Base-by-base conservation (phyloP, 64 coral and sea anemone species). In the Platygyra sinensis region DNA sequence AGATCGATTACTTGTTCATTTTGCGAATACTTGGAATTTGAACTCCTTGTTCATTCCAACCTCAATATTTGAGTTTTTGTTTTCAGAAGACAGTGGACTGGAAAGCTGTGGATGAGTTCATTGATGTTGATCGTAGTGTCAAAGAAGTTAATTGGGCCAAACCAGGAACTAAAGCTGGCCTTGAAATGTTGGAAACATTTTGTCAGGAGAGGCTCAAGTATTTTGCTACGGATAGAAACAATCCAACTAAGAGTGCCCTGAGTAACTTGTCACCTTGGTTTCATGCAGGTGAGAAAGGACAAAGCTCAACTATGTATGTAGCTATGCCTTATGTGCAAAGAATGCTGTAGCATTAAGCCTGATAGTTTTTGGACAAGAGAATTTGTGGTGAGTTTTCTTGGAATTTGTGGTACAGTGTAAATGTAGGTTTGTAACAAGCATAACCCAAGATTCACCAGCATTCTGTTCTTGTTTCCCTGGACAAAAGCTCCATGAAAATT, bases 191-290 rank as follows among this genome's bases (percentile, higher is more conserved):
- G 50, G 88, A 90, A 36, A 57, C 71, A 10, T 94, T 94, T 57
- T 87, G 73, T 49, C 12, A 78, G 7, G 64, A 80, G 13, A 67
- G 75, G n/a, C 76, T 94, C 2, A 90, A 94, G 42, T 60, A 91
- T 76, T 94, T 90, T 87, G 63, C 80, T 51, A 57, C 74, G 62
- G 71, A 72, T 25, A 90, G 93, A 75, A 94, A 94, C 76, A 89
- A 94, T 73, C 93, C 93, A 11, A 94, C 93, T 42, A 90, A 94
- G 71, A 74, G 87, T 67, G 88, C 93, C 0, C 52, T 94, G 42
- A 94, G 93, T 31, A 86, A 94, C 54, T 60, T 94, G 62, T 94
- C 93, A 80, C 93, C 93, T 4, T 94, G 93, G 93, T 94, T 94
- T 54, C 80, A 94, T 75, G 83, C 88, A 87, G 93, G 93, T 94